A percentile compares a stretch with the other conserved stretches of the same genome.
These are phyloP conservation scores for Stenchaetothrips biformis DNA, from an alignment of 2,888 invertebrate species.

Conservation along the genomic window DNA sequence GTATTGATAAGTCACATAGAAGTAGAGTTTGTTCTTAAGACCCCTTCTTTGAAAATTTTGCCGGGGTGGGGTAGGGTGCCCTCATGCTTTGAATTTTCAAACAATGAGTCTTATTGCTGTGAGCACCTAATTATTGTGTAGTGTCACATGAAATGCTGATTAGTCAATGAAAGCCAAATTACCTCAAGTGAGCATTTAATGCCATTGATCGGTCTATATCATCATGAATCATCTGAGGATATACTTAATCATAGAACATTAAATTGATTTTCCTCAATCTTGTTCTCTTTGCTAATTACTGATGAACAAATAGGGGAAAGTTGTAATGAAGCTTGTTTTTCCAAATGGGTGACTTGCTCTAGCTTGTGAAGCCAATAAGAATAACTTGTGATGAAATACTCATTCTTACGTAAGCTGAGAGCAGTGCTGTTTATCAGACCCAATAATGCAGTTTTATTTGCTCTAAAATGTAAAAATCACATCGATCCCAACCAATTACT, in stretches of 20 bases:
- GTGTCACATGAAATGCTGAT: not conserved
- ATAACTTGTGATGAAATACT: not conserved
- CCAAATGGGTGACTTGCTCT: not conserved
- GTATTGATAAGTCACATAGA: no score
- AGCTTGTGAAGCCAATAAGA: not conserved
- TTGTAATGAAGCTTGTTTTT: not conserved
- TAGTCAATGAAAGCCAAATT: conserved; percentile 25
- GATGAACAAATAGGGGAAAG: not conserved
- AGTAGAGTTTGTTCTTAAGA: no score
- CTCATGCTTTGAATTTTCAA: no score
- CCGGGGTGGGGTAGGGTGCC: no score
- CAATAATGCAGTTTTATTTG: not conserved
- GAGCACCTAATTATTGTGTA: not conserved
- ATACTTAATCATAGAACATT: not conserved
- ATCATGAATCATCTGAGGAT: conserved; percentile 7
- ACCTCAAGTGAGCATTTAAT: not conserved
- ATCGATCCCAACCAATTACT: not conserved
- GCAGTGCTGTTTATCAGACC: not conserved
- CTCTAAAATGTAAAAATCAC: not conserved
- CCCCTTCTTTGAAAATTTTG: no score
- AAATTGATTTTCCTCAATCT: not conserved
- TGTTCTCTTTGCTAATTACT: not conserved
- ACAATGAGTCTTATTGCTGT: no score
- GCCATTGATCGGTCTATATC: not conserved
- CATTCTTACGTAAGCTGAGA: not conserved